Conservation (phyloP, 2,888 invertebrate species). For the Podabrus alpinus region DNA sequence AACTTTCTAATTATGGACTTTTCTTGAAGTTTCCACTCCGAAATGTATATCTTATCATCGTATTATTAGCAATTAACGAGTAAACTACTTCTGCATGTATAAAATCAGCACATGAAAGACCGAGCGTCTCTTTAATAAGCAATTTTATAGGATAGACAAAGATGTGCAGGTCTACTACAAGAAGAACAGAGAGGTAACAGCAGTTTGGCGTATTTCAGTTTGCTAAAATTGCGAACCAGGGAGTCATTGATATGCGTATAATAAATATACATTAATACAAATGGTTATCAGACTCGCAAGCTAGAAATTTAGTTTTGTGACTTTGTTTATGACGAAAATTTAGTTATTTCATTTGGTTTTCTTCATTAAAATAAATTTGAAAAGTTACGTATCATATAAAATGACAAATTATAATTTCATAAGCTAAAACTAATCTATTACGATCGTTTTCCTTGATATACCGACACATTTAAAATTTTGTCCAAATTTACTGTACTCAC, state of each 20-base stretch:
- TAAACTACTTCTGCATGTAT: constrained; percentile 35
- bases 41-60: constrained; percentile 33
- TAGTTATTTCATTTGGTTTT: constrained; percentile 39
- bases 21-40: constrained; percentile 30
- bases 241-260: constrained; percentile 53
- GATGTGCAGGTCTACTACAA: constrained; percentile 7
- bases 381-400: constrained; percentile 33
- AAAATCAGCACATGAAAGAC: constrained; percentile 35
- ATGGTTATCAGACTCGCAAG: constrained; percentile 45
- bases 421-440: background rate
- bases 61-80: constrained; percentile 37
- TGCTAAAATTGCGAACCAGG: constrained; percentile 45
- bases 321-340: constrained; percentile 36
- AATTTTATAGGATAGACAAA: constrained; percentile 32
- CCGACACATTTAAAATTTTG: background rate
- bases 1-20: constrained; percentile 29
- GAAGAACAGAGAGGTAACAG: constrained; percentile 20
- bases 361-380: constrained; percentile 47
- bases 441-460: background rate
- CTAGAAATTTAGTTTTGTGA: constrained; percentile 33
- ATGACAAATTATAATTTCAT: constrained; percentile 13
- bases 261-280: constrained; percentile 54
- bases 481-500: too few species aligned
- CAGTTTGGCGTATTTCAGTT: constrained; percentile 38
- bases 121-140: constrained; percentile 34